phyloP scores from a whole-genome alignment of 2,113 vertebrate species.

The Saguinus imperator region DNA sequence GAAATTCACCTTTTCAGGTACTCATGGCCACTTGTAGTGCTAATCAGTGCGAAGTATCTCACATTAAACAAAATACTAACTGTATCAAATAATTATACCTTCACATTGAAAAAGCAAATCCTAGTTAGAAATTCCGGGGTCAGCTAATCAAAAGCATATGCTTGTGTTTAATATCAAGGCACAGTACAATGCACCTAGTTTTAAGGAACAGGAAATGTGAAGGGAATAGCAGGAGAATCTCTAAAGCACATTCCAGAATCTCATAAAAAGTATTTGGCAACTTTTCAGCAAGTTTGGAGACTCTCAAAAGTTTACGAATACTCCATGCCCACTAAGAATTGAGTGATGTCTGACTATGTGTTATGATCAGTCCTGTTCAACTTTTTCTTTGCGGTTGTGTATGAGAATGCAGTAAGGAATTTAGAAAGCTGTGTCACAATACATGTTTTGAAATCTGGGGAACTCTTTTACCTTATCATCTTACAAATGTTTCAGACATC shows the following conservation, averaged over 20 bases:
- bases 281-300: not conserved
- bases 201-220: not conserved
- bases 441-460: conserved; percentile 13
- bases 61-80: not conserved
- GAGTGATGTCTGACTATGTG: not conserved
- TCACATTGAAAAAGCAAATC: conserved; percentile 1
- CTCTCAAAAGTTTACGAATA: not conserved
- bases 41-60: not conserved
- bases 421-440: not conserved
- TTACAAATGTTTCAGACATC: not conserved
- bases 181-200: not conserved
- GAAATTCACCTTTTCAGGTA: not conserved
- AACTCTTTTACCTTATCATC: conserved; percentile 9
- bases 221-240: not conserved
- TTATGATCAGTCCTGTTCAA: not conserved
- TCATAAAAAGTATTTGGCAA: not conserved
- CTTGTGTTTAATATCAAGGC: not conserved
- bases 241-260: not conserved
- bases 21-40: not conserved
- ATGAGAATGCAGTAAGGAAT: not conserved
- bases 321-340: not conserved
- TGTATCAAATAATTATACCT: not conserved
- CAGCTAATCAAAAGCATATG: not conserved
- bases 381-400: not conserved
- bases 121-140: not conserved